Base-by-base conservation (phyloP, 1,140 invertebrate species). In the Pomacea maculata region DNA sequence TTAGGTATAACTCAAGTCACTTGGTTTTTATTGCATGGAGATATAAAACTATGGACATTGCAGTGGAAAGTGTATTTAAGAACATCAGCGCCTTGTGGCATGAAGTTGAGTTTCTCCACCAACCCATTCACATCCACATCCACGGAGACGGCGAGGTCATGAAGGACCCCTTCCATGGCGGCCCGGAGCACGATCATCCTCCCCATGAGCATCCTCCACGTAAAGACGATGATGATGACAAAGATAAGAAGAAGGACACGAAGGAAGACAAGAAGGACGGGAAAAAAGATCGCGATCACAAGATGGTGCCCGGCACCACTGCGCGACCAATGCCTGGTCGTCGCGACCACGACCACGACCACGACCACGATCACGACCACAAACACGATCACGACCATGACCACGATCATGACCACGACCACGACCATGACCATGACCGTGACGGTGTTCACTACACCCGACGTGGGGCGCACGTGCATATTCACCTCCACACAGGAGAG, bases 121-220 rank as follows among this genome's bases (percentile, higher is more conserved):
- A 74, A 63, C 79, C 72, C 52, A 71, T 80, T 45, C 63, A 75
- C 72, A 72, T 80, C 68, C 79, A 80, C 72, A 65, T 80, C 61
- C 79, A 80, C 72, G 72, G 79, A 34, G 72, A 67, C n/a, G 72
- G 72, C 0, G 74, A 61, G 34, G 74, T 52, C 74, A 15, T 29
- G 34, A 21, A 55, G 19, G 52, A 75, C 64, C 17, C 15, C 17
- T n/a, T 19, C n/a, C 64, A 19, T 7, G 17, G 7, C 2, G 64
- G n/a, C 64, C 17, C 17, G 2, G 17, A n/a, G 4, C 21, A 7
- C n/a, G 67, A 9, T 11, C 67, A 70, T 0, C 29, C 3, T 78
- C 67, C 67, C 77, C 21, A 45, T 78, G 64, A 55, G 19, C 75
- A 19, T 29, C 21, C 34, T 15, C n/a, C 6, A 12, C 55, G 34